phyloP scores from a whole-genome alignment of 2,888 invertebrate species.

The Tetranychus piercei region DNA sequence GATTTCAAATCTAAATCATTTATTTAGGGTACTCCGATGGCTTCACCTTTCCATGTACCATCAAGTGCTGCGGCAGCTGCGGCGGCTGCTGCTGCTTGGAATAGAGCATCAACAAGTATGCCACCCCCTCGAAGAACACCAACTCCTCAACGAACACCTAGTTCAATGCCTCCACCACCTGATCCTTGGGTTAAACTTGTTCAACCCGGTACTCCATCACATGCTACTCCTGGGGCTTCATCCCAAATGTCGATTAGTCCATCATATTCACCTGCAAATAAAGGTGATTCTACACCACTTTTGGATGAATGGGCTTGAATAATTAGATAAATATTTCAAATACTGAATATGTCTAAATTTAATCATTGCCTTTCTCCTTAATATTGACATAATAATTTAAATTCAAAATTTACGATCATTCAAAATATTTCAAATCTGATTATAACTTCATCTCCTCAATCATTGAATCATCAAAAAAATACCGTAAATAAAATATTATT shows the following conservation, averaged over 20 bases:
- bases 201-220: conserved; percentile 18
- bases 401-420: not conserved
- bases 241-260: conserved; percentile 23
- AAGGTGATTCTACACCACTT: conserved; percentile 3
- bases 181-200: not conserved
- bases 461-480: not conserved
- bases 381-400: not conserved
- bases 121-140: not conserved
- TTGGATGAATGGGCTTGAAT: not conserved
- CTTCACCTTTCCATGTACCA: conserved; percentile 30
- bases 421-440: not conserved
- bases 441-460: not conserved
- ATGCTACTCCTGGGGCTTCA: conserved; percentile 21
- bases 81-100: conserved; percentile 35
- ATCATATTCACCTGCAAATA: conserved; percentile 2
- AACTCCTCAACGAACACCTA: not conserved
- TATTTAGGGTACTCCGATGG: conserved; percentile 19
- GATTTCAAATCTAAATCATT: conserved; percentile 34
- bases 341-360: too few species aligned
- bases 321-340: not conserved
- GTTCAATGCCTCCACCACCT: not conserved
- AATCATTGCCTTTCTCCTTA: not conserved
- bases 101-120: not conserved
- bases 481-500: too few species aligned
- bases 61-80: conserved; percentile 41